Base-by-base conservation (phyloP, 2,113 vertebrate species). In the Globicephala melas region DNA sequence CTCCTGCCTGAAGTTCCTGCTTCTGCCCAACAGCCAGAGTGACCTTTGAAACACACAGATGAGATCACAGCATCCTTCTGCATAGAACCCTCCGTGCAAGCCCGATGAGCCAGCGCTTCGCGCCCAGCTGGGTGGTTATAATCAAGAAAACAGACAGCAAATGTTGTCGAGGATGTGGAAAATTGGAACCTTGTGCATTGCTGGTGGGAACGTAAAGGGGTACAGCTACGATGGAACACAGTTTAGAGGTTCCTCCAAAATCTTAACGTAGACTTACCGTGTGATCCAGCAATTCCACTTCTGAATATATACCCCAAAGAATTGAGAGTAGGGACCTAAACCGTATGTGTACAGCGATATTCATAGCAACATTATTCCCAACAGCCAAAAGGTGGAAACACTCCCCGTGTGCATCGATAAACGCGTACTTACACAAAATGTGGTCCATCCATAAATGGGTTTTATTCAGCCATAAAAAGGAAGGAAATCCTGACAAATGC, bases 161-260 rank as follows among this genome's bases (percentile, higher is more conserved):
- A 21, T 6, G 25, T 15, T 14, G 85, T 67, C 25, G 10, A 12
- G 23, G 17, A 60, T 20, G n/a, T 10, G 68, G 18, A 50, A 41
- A 13, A 5, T 0, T 0, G 11, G 50, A 14, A 13, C 9, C n/a
- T 1, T 20, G n/a, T 28, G n/a, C n/a, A 1, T 23, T 6, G 50
- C 12, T 20, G 15, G 15, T 18, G 15, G n/a, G n/a, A 36, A 21
- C 6, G 47, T 31, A 38, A 28, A 36, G 18, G 1, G 25, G n/a
- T 18, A 8, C 15, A 2, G 44, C 63, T 23, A 2, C 63, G 0
- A 2, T 1, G 83, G 76, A 50, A 55, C 8, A 26, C 65, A 28
- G 47, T 3, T 10, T 18, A 5, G 65, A 0, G 6, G 31, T 25
- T 25, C 20, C 31, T 85, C 41, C 50, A 50, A 67, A 36, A n/a